A percentile compares a stretch with the other conserved stretches of the same genome.
These are phyloP conservation scores for Rhyacichthys aspro DNA, from an alignment of 2,797 vertebrate genomes.

Conservation along the genomic window DNA sequence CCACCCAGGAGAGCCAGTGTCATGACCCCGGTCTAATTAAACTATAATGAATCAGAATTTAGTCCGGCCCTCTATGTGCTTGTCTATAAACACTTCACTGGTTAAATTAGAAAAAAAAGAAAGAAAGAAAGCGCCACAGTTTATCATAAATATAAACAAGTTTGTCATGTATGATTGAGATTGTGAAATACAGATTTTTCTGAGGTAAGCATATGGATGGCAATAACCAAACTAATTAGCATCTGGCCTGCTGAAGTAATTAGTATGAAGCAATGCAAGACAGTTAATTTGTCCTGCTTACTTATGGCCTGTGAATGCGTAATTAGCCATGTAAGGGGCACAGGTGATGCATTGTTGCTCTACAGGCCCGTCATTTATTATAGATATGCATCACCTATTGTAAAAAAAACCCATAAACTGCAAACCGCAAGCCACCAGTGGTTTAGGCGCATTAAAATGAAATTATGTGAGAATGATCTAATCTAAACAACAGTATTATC, in stretches of 20 bases:
- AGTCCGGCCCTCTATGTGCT: conserved; percentile 15
- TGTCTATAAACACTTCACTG: conserved; percentile 10
- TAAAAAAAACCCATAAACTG: conserved; percentile 69
- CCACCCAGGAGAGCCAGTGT: conserved; percentile 21
- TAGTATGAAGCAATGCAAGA: conserved; percentile 73
- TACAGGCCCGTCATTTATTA: conserved; percentile 70
- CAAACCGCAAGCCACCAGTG: conserved; percentile 44
- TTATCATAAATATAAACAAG: neutral
- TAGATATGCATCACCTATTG: conserved; percentile 67
- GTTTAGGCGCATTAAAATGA: conserved; percentile 58
- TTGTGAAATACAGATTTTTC: conserved; percentile 37
- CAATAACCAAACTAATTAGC: conserved; percentile 69
- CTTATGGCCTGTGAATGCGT: conserved; percentile 74
- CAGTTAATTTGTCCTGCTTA: conserved; percentile 79
- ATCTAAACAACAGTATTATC: conserved; percentile 24
- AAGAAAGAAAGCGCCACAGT: neutral
- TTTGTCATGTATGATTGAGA: conserved; percentile 22
- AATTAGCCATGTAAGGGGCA: conserved; percentile 72
- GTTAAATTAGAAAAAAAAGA: neutral
- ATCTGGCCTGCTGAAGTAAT: conserved; percentile 71
- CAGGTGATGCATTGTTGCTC: conserved; percentile 71
- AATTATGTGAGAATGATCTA: conserved; percentile 57
- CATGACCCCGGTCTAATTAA: conserved; percentile 49
- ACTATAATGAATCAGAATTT: conserved; percentile 45
- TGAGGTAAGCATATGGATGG: conserved; percentile 54